Conservation (phyloP, 2,797 vertebrate genomes). For the Chiroxiphia lanceolata region DNA sequence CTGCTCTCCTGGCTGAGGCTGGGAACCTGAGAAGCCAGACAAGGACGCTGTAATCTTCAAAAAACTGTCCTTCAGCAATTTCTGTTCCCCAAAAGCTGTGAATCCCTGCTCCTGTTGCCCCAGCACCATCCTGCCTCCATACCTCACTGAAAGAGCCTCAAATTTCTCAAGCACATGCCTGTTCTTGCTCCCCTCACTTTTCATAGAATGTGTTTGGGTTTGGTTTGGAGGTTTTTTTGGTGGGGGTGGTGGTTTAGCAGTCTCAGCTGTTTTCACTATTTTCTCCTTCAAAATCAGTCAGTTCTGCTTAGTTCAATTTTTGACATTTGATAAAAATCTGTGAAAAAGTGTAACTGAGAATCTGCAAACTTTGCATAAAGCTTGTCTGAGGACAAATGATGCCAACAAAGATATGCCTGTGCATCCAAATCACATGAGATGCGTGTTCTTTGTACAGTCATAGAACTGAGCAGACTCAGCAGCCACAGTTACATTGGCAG, state of each 20-base stretch:
- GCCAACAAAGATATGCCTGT: background rate
- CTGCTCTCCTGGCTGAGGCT: background rate
- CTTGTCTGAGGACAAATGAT: background rate
- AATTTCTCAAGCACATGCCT: background rate
- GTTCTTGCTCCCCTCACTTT: background rate
- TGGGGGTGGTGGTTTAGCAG: background rate
- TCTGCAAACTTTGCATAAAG: background rate
- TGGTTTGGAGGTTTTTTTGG: background rate
- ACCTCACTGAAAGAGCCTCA: background rate
- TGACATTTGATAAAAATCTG: background rate
- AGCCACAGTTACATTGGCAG: background rate
- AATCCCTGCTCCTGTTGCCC: background rate
- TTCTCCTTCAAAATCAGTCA: background rate
- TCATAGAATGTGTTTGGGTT: background rate
- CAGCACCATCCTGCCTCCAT: background rate
- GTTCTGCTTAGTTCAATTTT: background rate
- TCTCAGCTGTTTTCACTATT: background rate
- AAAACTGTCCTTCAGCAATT: background rate
- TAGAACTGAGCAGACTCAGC: background rate
- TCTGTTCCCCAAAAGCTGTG: background rate
- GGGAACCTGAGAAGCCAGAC: background rate
- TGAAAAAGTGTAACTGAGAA: background rate
- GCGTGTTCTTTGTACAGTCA: background rate
- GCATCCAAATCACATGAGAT: background rate
- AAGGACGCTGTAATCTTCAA: background rate